These are phyloP conservation scores for Harpegnathos saltator DNA, from an alignment of 1,140 invertebrate species.

Conservation along the genomic window DNA sequence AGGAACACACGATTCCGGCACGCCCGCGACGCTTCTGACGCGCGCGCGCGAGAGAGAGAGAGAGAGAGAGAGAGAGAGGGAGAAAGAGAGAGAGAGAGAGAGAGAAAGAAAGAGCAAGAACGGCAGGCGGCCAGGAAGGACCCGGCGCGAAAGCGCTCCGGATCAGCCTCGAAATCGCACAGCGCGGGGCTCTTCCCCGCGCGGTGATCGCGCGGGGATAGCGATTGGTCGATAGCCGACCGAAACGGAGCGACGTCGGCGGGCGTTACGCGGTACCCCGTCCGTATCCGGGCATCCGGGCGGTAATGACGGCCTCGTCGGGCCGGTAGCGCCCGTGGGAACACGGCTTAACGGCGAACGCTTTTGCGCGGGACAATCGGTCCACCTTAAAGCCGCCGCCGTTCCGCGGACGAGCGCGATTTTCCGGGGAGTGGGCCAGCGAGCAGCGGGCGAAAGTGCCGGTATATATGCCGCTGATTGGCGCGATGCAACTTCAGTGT, in stretches of 20 bases:
- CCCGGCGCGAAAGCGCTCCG: not conserved
- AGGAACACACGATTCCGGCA: constrained; percentile 15
- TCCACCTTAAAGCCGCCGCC: constrained; percentile 62
- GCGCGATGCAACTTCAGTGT: constrained; percentile 79
- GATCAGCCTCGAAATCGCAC: too few species aligned
- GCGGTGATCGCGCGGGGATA: not conserved
- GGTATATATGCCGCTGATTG: constrained; percentile 84
- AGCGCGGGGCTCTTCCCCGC: constrained; percentile 57
- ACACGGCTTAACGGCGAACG: constrained; percentile 65
- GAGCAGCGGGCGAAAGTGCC: constrained; percentile 81
- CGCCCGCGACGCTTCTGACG: constrained; percentile 8
- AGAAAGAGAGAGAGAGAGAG: too few species aligned
- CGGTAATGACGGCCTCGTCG: constrained; percentile 67
- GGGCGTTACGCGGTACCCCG: constrained; percentile 57
- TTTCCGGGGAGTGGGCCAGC: constrained; percentile 80
- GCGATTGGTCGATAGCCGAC: constrained; percentile 37
- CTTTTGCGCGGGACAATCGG: constrained; percentile 61
- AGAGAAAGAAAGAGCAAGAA: too few species aligned
- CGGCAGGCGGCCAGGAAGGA: constrained; percentile 15
- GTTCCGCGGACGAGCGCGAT: constrained; percentile 72
- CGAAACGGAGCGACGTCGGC: constrained; percentile 37
- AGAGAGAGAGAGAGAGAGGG: constrained; percentile 6
- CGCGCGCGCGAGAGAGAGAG: constrained; percentile 61
- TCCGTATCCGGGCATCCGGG: constrained; percentile 65
- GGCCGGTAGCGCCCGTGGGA: constrained; percentile 74